phyloP scores from a whole-genome alignment of 64 coral and sea anemone species.

The Actinia tenebrosa region DNA sequence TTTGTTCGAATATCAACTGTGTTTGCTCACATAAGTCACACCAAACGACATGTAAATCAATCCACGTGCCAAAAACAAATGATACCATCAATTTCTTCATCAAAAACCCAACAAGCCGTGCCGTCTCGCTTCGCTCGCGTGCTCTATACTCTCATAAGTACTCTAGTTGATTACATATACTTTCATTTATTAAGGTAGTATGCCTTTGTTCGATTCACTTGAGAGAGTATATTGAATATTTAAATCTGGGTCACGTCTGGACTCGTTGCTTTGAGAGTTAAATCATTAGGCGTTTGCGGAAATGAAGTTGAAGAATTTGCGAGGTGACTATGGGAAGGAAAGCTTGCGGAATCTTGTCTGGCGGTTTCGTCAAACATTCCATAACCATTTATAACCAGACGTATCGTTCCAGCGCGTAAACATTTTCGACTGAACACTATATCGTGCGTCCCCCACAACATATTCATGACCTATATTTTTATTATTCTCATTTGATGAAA shows the following conservation, averaged over 20 bases:
- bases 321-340: not conserved
- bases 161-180: not conserved
- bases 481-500: not conserved
- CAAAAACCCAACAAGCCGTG: not conserved
- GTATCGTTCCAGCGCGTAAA: not conserved
- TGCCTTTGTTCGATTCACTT: not conserved
- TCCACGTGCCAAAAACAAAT: conserved; percentile 9
- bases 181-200: not conserved
- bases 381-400: not conserved
- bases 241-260: not conserved
- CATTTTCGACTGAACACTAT: not conserved
- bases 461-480: not conserved
- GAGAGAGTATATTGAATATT: not conserved
- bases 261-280: not conserved
- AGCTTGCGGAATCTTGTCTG: not conserved
- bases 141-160: not conserved
- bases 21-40: conserved; percentile 6
- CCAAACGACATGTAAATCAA: not conserved
- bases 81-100: not conserved
- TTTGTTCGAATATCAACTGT: conserved; percentile 5
- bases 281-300: not conserved
- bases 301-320: not conserved
- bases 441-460: no score
- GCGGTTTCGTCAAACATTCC: not conserved
- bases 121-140: not conserved